Base-by-base conservation (phyloP, 2,888 invertebrate species). In the Archips crataeganus region DNA sequence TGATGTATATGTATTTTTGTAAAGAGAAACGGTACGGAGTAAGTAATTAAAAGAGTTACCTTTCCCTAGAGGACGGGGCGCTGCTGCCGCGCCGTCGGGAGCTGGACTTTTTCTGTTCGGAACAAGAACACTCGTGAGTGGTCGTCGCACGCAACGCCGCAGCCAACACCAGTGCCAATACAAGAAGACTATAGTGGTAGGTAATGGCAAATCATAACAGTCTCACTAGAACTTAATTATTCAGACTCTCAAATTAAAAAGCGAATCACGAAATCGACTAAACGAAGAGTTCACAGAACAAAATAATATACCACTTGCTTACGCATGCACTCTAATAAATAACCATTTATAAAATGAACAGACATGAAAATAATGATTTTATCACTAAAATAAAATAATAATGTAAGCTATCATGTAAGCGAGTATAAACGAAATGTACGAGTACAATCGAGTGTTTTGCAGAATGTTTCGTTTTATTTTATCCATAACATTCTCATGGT, bases 151-250 rank as follows among this genome's bases (percentile, higher is more conserved):
- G 76, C 76, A 76, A 83, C 79, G 76, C 71, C 49, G 76, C 77
- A 82, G 78, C 82, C 83, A 92, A 94, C 94, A 94, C 94, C 93
- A 91, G 94, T 94, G 94, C 94, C 94, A 94, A 92, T 92, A 92
- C 91, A 92, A 91, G 87, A 92, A 91, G 87, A 89, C 93, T 94
- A 94, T 83, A 86, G 94, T 94, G 94, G 90, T 90, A 89, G 93
- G 90, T 90, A 89, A 92, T 90, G 89, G 90, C 92, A 93, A 93
- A 89, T 87, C 88, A 92, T 79, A 80, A 74, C 83, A 83, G 80
- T 84, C 86, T 89, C 90, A 90, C 87, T 82, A 82, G 76, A 78
- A 79, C 81, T 82, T 78, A 76, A 88, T 84, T 83, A 86, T 82
- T 87, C 86, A 87, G 75, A 77, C 78, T 78, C 80, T 78, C 75